Evolutionary conservation across 2,113 vertebrate species (phyloP).

Genomic region (Gadus macrocephalus): DNA sequence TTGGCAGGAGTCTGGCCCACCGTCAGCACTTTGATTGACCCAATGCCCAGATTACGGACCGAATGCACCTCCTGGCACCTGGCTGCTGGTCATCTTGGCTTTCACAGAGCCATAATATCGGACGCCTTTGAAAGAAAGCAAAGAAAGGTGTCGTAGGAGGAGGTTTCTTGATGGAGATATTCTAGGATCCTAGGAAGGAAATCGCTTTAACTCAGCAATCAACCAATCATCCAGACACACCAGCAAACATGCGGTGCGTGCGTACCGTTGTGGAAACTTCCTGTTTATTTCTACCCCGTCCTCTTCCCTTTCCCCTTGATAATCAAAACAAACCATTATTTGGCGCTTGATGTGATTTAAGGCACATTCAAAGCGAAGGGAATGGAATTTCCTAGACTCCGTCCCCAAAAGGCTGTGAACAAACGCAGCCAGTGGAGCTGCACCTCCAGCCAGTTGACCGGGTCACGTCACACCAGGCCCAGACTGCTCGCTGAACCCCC

Average conservation of each 20-base stretch:
- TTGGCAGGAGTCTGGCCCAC: constrained; percentile 48
- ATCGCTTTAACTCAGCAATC: constrained; percentile 5
- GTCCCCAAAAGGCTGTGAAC: neutral
- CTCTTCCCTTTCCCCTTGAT: constrained; percentile 14
- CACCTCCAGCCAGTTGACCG: constrained; percentile 46
- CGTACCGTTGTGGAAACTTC: constrained; percentile 3
- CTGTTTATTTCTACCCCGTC: constrained; percentile 18
- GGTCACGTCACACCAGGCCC: constrained; percentile 43
- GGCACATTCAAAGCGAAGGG: neutral
- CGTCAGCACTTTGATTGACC: constrained; percentile 48
- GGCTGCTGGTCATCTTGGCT: constrained; percentile 42
- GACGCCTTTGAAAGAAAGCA: constrained; percentile 33
- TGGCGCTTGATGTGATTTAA: constrained; percentile 18
- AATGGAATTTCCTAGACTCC: neutral
- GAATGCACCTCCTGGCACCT: constrained; percentile 49
- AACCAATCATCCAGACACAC: constrained; percentile 4
- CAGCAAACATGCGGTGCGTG: constrained; percentile 4
- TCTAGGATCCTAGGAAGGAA: constrained; percentile 16
- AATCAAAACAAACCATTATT: constrained; percentile 13
- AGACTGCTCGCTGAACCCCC: constrained; percentile 41
- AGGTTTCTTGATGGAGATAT: constrained; percentile 15
- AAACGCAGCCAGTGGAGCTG: neutral
- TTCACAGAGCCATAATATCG: constrained; percentile 40
- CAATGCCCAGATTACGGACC: constrained; percentile 36
- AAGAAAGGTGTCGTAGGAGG: constrained; percentile 24